Evolutionary conservation across 2,797 vertebrate genomes (phyloP).

Genomic region (Trichosurus vulpecula): DNA sequence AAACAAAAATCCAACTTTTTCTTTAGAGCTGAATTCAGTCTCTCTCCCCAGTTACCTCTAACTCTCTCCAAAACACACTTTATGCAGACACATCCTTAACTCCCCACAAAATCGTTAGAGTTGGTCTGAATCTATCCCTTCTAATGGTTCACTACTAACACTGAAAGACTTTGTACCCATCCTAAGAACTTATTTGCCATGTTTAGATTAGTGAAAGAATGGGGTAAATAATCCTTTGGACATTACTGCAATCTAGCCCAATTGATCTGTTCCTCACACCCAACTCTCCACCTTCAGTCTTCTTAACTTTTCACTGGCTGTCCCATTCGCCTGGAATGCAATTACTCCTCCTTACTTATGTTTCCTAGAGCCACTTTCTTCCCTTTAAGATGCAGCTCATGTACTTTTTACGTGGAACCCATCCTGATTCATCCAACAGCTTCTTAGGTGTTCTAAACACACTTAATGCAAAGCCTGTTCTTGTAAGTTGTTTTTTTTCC

Average conservation of each 20-base stretch:
- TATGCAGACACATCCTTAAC: neutral
- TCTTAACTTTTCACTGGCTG: neutral
- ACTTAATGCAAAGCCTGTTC: neutral
- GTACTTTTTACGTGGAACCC: neutral
- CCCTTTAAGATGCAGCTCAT: neutral
- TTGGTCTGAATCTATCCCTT: neutral
- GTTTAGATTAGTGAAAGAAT: neutral
- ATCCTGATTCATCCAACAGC: neutral
- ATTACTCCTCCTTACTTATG: neutral
- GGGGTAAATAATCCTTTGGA: neutral
- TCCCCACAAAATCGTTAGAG: neutral
- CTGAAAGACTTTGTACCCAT: neutral
- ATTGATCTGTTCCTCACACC: neutral
- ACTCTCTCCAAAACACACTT: neutral
- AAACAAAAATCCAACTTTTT: neutral
- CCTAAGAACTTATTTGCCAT: neutral
- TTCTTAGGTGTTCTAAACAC: neutral
- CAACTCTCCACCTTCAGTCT: neutral
- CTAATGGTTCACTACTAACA: neutral
- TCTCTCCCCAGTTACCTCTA: neutral
- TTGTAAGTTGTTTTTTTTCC: neutral
- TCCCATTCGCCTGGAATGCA: neutral
- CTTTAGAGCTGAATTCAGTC: neutral
- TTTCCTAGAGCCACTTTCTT: neutral
- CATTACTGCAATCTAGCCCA: neutral